These are phyloP conservation scores for Sipunculus nudus DNA, from an alignment of 2,888 invertebrate species.

Conservation along the genomic window DNA sequence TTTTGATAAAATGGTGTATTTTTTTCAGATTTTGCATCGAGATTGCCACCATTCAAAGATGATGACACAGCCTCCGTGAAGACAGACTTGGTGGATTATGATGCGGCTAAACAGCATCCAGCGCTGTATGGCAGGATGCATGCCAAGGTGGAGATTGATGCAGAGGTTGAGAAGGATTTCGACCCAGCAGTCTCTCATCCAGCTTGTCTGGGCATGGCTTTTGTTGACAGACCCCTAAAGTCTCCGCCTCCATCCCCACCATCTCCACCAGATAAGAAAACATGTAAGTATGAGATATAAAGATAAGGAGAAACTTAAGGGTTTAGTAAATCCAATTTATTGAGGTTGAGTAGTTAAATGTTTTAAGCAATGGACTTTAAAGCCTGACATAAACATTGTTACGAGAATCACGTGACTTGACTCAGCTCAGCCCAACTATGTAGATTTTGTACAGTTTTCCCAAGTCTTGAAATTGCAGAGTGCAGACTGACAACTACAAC, in stretches of 20 bases:
- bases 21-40: conserved; percentile 50
- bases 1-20: no score
- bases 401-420: no score
- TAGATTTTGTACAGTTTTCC: no score
- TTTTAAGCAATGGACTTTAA: no score
- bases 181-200: conserved; percentile 60
- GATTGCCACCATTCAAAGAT: conserved; percentile 44
- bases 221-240: conserved; percentile 55
- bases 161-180: conserved; percentile 50
- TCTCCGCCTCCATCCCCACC: conserved; percentile 51
- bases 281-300: conserved; percentile 49
- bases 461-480: no score
- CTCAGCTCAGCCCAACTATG: no score
- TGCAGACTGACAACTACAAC: no score
- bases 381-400: no score
- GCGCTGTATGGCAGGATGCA: conserved; percentile 63
- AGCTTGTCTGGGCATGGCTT: conserved; percentile 58
- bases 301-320: background rate
- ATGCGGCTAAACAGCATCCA: conserved; percentile 59
- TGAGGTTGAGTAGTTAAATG: no score
- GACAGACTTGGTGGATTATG: conserved; percentile 58
- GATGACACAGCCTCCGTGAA: conserved; percentile 51
- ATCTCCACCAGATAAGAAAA: conserved; percentile 52
- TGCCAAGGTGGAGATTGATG: conserved; percentile 43
- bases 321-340: background rate